Evolutionary conservation across 2,888 invertebrate genomes (phyloP).

Genomic region (Eucera pruinosa): DNA sequence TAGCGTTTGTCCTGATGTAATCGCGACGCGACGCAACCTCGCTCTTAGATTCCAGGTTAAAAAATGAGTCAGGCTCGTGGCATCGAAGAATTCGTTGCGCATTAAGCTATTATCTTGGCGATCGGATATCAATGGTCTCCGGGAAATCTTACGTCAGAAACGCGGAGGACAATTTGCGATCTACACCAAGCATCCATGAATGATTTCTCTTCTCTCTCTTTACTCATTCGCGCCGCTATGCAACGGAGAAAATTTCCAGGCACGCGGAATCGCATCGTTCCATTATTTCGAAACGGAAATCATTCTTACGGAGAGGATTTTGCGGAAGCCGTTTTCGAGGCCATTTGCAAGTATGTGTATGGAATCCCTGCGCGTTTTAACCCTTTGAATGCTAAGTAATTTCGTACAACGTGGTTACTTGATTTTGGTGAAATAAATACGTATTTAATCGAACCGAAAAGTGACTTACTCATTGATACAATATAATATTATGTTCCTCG

Average conservation of each 20-base stretch:
- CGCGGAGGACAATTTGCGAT: conserved; percentile 6
- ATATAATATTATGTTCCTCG: too few species aligned
- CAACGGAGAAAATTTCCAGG: conserved; percentile 24
- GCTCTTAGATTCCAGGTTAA: conserved; percentile 22
- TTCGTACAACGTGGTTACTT: too few species aligned
- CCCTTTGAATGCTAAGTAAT: too few species aligned
- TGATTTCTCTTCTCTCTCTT: conserved; percentile 8
- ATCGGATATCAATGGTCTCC: conserved; percentile 58
- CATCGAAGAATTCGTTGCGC: conserved; percentile 14
- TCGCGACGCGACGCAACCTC: conserved; percentile 18
- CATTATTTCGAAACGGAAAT: conserved; percentile 9
- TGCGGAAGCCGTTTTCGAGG: conserved; percentile 2
- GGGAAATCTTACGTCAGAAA: conserved; percentile 50
- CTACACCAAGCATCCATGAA: background rate
- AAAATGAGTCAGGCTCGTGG: conserved; percentile 34
- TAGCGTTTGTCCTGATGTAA: background rate
- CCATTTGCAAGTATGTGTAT: too few species aligned
- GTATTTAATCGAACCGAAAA: too few species aligned
- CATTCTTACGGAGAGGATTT: background rate
- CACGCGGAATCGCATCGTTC: conserved; percentile 40
- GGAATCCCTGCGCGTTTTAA: too few species aligned
- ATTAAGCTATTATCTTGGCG: conserved; percentile 35
- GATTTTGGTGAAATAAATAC: too few species aligned
- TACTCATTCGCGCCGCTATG: background rate
- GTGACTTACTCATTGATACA: too few species aligned